phyloP scores from a whole-genome alignment of 2,888 invertebrate species.

The Orthosia cruda region DNA sequence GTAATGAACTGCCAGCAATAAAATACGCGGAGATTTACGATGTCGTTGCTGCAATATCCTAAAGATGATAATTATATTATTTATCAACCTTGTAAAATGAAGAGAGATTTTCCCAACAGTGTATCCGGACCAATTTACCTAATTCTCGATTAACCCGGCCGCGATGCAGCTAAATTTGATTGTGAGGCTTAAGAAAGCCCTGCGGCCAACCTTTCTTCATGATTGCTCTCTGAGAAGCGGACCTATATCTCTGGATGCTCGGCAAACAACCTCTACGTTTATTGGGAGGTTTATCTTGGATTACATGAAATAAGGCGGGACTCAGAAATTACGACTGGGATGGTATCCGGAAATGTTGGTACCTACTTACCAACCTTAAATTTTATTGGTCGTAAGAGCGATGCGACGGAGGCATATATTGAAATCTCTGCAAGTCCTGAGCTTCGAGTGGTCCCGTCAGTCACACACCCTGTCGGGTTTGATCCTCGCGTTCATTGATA shows the following conservation, averaged over 20 bases:
- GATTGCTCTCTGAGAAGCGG: slow-evolving; percentile 75
- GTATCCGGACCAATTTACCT: slow-evolving; percentile 77
- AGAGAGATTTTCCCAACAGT: slow-evolving; percentile 74
- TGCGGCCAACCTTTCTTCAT: slow-evolving; percentile 78
- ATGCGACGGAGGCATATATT: slow-evolving; percentile 66
- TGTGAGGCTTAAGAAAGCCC: slow-evolving; percentile 79
- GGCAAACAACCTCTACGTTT: slow-evolving; percentile 61
- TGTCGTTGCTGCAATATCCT: slow-evolving; percentile 5
- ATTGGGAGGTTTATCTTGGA: slow-evolving; percentile 66
- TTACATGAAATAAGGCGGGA: slow-evolving; percentile 58
- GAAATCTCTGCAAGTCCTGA: slow-evolving; percentile 69
- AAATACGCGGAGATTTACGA: slow-evolving; percentile 13
- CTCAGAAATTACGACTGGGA: slow-evolving; percentile 56
- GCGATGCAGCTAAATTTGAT: slow-evolving; percentile 82
- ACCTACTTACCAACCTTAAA: slow-evolving; percentile 28
- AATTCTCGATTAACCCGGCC: slow-evolving; percentile 79
- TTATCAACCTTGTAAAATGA: slow-evolving; percentile 66
- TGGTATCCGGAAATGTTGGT: slow-evolving; percentile 21
- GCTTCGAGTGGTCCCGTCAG: slow-evolving; percentile 71
- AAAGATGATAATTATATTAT: slow-evolving; percentile 64
- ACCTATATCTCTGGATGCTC: slow-evolving; percentile 66
- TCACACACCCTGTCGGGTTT: slow-evolving; percentile 66
- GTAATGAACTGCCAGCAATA: slow-evolving; percentile 6
- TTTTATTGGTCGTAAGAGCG: slow-evolving; percentile 43
- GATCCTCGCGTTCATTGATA: slow-evolving; percentile 52